Evolutionary conservation across 2,888 invertebrate species (phyloP).

Genomic region (Zaprionus obscuricornis): DNA sequence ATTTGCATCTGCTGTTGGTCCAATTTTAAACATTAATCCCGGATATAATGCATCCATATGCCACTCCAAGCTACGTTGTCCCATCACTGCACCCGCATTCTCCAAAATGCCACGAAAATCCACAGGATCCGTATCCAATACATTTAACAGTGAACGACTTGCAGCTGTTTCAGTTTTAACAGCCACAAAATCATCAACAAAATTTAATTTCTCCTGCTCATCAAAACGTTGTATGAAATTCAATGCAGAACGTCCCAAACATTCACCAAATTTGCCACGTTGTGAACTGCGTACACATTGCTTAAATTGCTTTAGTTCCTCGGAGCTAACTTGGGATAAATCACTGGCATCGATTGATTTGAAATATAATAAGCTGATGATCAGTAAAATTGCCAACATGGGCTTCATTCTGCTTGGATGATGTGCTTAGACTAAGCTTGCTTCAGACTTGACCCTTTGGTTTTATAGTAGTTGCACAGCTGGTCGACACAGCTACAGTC

Average conservation of each 20-base stretch:
- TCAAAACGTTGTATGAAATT: constrained; percentile 87
- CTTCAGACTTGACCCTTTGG: constrained; percentile 50
- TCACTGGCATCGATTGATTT: constrained; percentile 36
- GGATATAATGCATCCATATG: constrained; percentile 89
- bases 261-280: constrained; percentile 85
- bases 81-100: constrained; percentile 87
- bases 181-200: constrained; percentile 87
- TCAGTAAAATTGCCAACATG: constrained; percentile 17
- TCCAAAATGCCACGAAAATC: constrained; percentile 89
- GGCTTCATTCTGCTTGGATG: constrained; percentile 40
- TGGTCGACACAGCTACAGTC: constrained; percentile 23
- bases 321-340: constrained; percentile 40
- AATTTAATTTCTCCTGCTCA: constrained; percentile 87
- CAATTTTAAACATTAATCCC: constrained; percentile 89
- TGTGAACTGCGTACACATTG: constrained; percentile 84
- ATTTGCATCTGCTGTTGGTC: constrained; percentile 88
- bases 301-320: constrained; percentile 69
- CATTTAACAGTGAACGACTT: constrained; percentile 87
- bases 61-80: constrained; percentile 89
- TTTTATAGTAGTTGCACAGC: constrained; percentile 43
- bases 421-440: constrained; percentile 60
- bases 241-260: constrained; percentile 89
- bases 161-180: constrained; percentile 87
- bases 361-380: constrained; percentile 31
- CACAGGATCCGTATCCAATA: constrained; percentile 89